Evolutionary conservation across 2,113 vertebrate genomes (phyloP).

Genomic region (Bufo bufo): DNA sequence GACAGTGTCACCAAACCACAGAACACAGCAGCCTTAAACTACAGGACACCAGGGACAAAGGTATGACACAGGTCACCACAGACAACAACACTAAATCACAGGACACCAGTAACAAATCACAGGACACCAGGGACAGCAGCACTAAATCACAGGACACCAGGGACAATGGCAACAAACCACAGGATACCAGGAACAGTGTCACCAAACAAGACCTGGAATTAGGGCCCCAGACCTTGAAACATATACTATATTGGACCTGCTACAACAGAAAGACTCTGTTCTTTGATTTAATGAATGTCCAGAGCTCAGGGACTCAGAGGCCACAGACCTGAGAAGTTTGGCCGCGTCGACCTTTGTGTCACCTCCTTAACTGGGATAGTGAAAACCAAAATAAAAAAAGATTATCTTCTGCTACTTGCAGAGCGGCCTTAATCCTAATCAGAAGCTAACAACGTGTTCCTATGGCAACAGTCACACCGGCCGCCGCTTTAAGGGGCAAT

Average conservation of each 20-base stretch:
- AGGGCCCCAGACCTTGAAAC: no score
- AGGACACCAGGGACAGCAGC: background rate
- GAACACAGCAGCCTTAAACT: background rate
- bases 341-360: constrained; percentile 20
- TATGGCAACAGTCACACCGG: background rate
- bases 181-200: no score
- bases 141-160: background rate
- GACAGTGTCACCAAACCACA: background rate
- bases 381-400: constrained; percentile 28
- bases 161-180: background rate
- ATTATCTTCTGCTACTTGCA: constrained; percentile 37
- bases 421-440: constrained; percentile 28
- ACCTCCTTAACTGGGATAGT: background rate
- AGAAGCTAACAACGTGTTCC: background rate
- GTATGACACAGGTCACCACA: background rate
- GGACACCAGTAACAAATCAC: background rate
- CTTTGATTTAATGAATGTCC: no score
- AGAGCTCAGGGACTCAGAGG: background rate
- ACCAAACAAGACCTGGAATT: no score
- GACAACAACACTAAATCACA: background rate
- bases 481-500: background rate
- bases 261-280: background rate
- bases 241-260: background rate
- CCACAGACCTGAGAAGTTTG: background rate
- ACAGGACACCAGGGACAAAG: background rate